Base-by-base conservation (phyloP, 2,113 vertebrate species). In the Sarotherodon lohbergeri region DNA sequence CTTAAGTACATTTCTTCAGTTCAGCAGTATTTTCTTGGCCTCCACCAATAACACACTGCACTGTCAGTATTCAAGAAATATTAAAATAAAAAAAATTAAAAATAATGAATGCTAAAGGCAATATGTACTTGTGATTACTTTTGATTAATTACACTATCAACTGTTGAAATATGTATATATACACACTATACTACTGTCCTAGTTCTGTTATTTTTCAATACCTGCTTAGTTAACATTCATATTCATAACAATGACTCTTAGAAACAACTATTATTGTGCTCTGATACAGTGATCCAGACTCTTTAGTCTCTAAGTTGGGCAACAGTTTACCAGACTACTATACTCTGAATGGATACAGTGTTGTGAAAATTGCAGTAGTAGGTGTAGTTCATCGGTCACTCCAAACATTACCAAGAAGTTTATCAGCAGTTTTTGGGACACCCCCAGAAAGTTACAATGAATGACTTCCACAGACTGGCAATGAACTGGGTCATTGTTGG, bases 31-130 rank as follows among this genome's bases (percentile, higher is more conserved):
- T n/a, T 36, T 63, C 59, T n/a, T 63, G 59, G 32, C 4, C 9
- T 63, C 59, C 59, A n/a, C 11, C 29, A 63, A 1, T 63, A 36
- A 19, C 17, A 63, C 59, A n/a, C 17, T 63, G 16, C 9, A 34
- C 29, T 63, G 29, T 63, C 32, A 19, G 19, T 34, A 63, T 63
- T 63, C 16, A 34, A 63, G 59, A 19, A 63, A 36, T 63, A 12
- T 63, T 36, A 32, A 59, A 59, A 59, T 32, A 0, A 19, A 63
- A 63, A 34, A 1, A 7, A 0, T 11, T 1, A 0, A 19, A 63
- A 0, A 19, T 36, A 36, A 61, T 59, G 27, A 59, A 17, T 32
- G 2, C 0, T 4, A 11, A 36, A 63, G 19, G 5, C 59, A 63
- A n/a, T 19, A 3, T 36, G 8, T 36, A 39, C 34, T 39, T 39